Percentiles rank a stretch among this genome's conserved stretches.
Conservation (phyloP, 2,113 vertebrate species). For the Cephalopterus ornatus region DNA sequence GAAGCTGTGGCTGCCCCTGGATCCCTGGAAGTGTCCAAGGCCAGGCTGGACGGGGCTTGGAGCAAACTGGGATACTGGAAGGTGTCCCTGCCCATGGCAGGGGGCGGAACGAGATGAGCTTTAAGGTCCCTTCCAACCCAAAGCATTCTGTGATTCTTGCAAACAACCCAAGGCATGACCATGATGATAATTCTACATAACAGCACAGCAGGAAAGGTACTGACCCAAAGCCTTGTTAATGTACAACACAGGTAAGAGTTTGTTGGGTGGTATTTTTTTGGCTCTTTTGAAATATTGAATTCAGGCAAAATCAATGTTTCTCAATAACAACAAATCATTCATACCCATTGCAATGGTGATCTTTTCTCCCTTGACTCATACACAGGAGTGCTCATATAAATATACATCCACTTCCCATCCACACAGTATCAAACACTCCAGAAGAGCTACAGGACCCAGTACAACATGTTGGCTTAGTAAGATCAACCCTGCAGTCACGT, state of each 20-base stretch:
- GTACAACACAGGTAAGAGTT: background rate
- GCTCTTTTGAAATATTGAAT: background rate
- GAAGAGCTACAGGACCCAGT: background rate
- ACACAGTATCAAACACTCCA: background rate
- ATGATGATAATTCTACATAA: background rate
- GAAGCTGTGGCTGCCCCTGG: background rate
- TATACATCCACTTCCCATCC: background rate
- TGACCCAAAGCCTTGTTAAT: background rate
- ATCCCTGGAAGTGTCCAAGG: background rate
- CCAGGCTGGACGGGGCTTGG: background rate
- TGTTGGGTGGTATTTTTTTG: background rate
- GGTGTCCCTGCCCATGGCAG: background rate
- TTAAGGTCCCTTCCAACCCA: background rate
- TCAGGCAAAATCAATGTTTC: background rate
- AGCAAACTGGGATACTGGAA: background rate
- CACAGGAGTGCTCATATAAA: background rate
- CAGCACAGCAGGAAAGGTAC: background rate
- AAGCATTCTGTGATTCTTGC: background rate
- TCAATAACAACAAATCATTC: background rate
- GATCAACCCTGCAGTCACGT: background rate
- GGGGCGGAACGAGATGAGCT: background rate
- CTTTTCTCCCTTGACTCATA: background rate
- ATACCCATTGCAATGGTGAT: background rate
- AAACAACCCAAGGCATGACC: background rate
- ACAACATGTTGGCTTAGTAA: background rate